A percentile compares a stretch with the other conserved stretches of the same genome.
Conservation (phyloP, 2,113 vertebrate genomes). For the Scortum barcoo region DNA sequence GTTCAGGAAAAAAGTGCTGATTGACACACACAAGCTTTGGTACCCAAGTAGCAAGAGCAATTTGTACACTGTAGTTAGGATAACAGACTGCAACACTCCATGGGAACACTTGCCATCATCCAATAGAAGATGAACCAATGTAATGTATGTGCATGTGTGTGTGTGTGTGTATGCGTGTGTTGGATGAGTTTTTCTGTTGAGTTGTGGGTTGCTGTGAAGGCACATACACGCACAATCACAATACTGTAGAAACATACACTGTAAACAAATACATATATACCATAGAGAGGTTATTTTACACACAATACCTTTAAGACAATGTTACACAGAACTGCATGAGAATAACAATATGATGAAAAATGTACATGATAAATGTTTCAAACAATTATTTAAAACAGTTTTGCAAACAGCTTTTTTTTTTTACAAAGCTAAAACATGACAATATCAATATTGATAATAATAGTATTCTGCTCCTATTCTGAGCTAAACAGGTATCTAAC, state of each 20-base stretch:
- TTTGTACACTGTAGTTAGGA: background rate
- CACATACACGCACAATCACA: background rate
- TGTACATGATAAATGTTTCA: background rate
- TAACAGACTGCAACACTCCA: slow-evolving; percentile 25
- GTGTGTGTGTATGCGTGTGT: background rate
- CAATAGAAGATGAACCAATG: slow-evolving; percentile 22
- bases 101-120: slow-evolving; percentile 21
- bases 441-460: background rate
- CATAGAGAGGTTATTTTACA: background rate
- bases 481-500: background rate
- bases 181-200: slow-evolving; percentile 19
- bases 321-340: background rate
- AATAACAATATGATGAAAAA: background rate
- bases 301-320: background rate
- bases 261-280: background rate
- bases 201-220: background rate
- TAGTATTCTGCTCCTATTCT: background rate
- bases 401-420: too few species aligned
- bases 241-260: background rate
- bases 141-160: background rate
- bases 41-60: background rate
- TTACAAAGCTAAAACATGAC: background rate
- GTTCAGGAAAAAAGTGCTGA: background rate
- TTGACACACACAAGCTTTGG: background rate
- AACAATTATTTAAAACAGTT: background rate